Conservation (phyloP, 1,140 invertebrate species). For the Drosophila subobscura region DNA sequence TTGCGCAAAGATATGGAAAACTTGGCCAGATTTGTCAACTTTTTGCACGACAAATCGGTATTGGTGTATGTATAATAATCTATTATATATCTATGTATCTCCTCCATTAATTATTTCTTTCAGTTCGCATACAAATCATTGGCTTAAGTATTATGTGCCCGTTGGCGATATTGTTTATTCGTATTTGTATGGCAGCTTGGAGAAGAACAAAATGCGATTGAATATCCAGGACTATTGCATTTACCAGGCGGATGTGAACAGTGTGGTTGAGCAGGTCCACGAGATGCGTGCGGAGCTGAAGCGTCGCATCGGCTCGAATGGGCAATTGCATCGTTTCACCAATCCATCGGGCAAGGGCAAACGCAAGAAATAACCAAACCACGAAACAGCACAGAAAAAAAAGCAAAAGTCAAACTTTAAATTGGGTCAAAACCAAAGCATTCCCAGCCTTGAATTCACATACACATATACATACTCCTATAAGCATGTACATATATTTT, state of each 20-base stretch:
- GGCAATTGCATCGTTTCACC: too few species aligned
- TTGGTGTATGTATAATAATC: slow-evolving; percentile 59
- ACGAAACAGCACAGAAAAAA: too few species aligned
- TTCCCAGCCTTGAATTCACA: too few species aligned
- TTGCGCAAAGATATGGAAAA: slow-evolving; percentile 71
- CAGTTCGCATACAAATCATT: slow-evolving; percentile 44
- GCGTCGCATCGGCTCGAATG: too few species aligned
- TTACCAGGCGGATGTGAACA: slow-evolving; percentile 62
- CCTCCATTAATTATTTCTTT: not conserved
- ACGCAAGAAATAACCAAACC: too few species aligned
- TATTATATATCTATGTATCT: not conserved
- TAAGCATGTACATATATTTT: too few species aligned
- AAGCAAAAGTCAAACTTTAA: too few species aligned
- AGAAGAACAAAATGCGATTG: slow-evolving; percentile 71
- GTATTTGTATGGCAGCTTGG: slow-evolving; percentile 68
- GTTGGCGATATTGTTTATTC: slow-evolving; percentile 72
- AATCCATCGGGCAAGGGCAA: too few species aligned
- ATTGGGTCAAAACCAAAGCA: too few species aligned
- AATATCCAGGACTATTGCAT: slow-evolving; percentile 71
- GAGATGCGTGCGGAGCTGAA: slow-evolving; percentile 54
- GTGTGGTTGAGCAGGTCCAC: slow-evolving; percentile 52
- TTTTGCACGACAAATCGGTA: slow-evolving; percentile 69
- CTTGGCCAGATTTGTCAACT: slow-evolving; percentile 63
- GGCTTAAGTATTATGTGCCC: slow-evolving; percentile 75
- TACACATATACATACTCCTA: too few species aligned